Percentiles rank a stretch among this genome's conserved stretches.
Evolutionary conservation across 2,888 invertebrate species (phyloP).

Genomic region (Eupithecia abbreviata): DNA sequence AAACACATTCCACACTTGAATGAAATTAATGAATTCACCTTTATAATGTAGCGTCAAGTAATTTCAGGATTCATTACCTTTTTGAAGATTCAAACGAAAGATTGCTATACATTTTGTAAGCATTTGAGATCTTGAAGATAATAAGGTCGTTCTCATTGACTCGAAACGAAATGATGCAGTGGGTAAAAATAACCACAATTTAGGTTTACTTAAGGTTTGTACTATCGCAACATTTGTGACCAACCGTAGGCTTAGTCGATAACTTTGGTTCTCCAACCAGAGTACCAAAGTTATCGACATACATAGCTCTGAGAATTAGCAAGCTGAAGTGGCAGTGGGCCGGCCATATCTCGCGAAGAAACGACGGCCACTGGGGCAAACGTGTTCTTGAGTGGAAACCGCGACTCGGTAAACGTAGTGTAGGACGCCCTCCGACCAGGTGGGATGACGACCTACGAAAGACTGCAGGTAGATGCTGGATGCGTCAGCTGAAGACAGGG

Average conservation of each 20-base stretch:
- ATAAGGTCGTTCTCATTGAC: conserved; percentile 38
- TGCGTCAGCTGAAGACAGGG: no score
- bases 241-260: background rate
- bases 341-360: no score
- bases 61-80: conserved; percentile 42
- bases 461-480: no score
- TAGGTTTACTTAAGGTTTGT: background rate
- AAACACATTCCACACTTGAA: conserved; percentile 16
- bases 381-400: no score
- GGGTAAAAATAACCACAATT: conserved; percentile 28
- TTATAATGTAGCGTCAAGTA: conserved; percentile 36
- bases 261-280: no score
- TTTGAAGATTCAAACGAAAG: conserved; percentile 41
- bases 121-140: conserved; percentile 20
- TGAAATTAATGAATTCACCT: conserved; percentile 35
- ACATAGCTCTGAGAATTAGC: no score
- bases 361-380: no score
- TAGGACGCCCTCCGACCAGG: no score
- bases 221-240: background rate
- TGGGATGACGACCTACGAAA: no score
- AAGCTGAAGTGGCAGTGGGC: no score
- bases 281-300: no score
- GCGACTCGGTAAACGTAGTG: no score
- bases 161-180: conserved; percentile 25
- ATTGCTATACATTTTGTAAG: conserved; percentile 22